Conservation (phyloP, 2,797 vertebrate species). For the Acanthiza pusilla region DNA sequence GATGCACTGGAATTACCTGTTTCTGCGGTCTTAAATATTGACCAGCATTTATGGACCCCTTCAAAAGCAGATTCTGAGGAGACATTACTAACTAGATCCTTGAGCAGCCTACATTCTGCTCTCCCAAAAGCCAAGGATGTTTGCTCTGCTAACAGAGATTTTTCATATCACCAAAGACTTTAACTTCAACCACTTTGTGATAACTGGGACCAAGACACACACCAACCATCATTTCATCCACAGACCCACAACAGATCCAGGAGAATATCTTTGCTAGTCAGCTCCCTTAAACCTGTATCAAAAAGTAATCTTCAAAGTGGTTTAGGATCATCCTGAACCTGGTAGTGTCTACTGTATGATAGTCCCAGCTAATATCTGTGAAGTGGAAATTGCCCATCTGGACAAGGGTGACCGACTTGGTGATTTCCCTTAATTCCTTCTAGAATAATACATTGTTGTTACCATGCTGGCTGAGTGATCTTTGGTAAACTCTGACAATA, state of each 20-base stretch:
- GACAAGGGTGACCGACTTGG: rapidly evolving
- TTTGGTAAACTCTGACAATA: not conserved
- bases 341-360: not conserved
- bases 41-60: not conserved
- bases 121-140: not conserved
- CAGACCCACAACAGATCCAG: not conserved
- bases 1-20: not conserved
- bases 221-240: not conserved
- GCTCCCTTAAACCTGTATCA: not conserved
- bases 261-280: not conserved
- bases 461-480: not conserved
- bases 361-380: not conserved
- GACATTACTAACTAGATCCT: not conserved
- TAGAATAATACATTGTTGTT: not conserved
- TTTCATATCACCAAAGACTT: not conserved
- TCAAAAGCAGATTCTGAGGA: not conserved
- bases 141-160: not conserved
- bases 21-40: not conserved
- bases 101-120: not conserved
- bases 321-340: not conserved
- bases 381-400: not conserved
- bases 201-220: not conserved
- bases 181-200: not conserved
- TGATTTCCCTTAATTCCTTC: not conserved
- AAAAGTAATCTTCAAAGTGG: not conserved